These are phyloP conservation scores for Leucoma salicis DNA, from an alignment of 2,888 invertebrate genomes.

Conservation along the genomic window DNA sequence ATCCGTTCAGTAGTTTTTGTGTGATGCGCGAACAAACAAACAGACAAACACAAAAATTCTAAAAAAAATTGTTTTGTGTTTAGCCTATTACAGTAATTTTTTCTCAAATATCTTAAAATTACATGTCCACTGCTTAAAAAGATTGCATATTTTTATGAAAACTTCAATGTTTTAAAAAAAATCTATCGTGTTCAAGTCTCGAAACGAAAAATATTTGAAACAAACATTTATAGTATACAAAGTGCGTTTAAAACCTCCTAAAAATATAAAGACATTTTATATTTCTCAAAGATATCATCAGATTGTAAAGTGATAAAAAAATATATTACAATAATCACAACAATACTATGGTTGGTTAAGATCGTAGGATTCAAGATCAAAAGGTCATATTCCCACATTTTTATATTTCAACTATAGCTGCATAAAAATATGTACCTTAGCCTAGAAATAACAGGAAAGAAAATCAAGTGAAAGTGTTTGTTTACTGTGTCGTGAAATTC, in stretches of 20 bases:
- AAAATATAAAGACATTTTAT: neutral
- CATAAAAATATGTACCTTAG: conserved; percentile 15
- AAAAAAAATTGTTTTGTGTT: no score
- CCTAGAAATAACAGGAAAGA: conserved; percentile 4
- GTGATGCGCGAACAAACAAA: no score
- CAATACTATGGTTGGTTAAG: conserved; percentile 27
- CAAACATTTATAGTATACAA: no score
- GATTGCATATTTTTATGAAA: no score
- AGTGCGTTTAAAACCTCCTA: neutral
- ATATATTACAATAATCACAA: conserved; percentile 17
- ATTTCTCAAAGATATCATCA: conserved; percentile 2
- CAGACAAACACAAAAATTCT: no score
- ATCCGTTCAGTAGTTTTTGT: no score
- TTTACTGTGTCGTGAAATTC: conserved; percentile 35
- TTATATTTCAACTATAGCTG: conserved; percentile 20
- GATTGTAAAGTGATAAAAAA: conserved; percentile 21
- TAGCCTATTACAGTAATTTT: no score
- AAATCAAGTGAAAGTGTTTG: conserved; percentile 7
- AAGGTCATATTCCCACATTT: conserved; percentile 22
- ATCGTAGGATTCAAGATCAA: conserved; percentile 28
- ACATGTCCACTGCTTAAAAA: no score
- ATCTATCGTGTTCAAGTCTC: no score
- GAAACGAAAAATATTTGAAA: no score
- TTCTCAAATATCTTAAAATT: no score
- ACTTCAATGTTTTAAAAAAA: no score